Base-by-base conservation (phyloP, 2,797 vertebrate genomes). In the Alca torda region DNA sequence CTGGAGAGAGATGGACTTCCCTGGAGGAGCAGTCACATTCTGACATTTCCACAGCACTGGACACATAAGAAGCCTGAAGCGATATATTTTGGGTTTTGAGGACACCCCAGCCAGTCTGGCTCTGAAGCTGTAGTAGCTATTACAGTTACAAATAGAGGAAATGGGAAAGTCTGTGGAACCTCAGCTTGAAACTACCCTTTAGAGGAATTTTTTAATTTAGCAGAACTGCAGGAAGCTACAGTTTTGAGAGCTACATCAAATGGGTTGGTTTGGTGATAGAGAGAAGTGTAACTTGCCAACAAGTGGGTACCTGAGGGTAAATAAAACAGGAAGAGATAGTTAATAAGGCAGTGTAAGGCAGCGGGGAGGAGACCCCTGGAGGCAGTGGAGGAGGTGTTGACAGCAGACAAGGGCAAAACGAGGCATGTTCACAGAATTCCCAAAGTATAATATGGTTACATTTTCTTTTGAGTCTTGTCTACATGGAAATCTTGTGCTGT, bases 371-470 rank as follows among this genome's bases (percentile, higher is more conserved):
- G 87, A 84, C 39, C 85, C 89, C 90, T 83, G 83, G 31, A 86
- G 95, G 94, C 85, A 81, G 50, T 30, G 80, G 83, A 81, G 93
- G 93, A 91, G 87, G 73, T 86, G 87, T 33, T 90, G 93, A 94
- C 26, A 81, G 87, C 73, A 88, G 84, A 78, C 50, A 57, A 57
- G 77, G 90, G 77, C 93, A 93, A 93, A 95, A 77, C 95, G 94
- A 86, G 91, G 87, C 85, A 86, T 68, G 91, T 69, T 86, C 85
- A 35, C 1, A 7, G 73, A 87, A 89, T 64, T 94, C 45, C 68
- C 53, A 17, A 81, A 84, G 45, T 87, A 76, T 74, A 83, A 87
- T 86, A 68, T 3, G 24, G 53, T 81, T 93, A 41, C 11, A 50
- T 93, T 84, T 97, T 88, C 85, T 72, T 84, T 48, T 61, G 41